A percentile compares a stretch with the other conserved stretches of the same genome.
Evolutionary conservation across 2,113 vertebrate genomes (phyloP).

Genomic region (Hemichromis elongatus): DNA sequence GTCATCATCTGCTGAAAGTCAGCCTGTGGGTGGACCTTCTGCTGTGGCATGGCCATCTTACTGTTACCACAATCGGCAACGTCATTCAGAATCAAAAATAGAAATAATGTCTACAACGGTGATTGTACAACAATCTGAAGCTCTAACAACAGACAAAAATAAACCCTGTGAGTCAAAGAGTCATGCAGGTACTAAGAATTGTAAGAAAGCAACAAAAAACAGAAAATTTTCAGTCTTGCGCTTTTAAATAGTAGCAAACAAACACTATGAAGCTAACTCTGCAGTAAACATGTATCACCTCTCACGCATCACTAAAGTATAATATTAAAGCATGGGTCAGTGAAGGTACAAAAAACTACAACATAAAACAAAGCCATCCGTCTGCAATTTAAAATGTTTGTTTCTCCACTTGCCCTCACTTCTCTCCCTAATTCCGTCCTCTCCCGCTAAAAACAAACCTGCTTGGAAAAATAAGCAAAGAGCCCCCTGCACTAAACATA

Average conservation of each 20-base stretch:
- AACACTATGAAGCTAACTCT: neutral
- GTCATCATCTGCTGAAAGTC: neutral
- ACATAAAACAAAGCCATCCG: neutral
- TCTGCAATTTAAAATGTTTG: neutral
- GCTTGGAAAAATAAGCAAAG: neutral
- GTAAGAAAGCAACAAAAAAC: neutral
- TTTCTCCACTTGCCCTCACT: neutral
- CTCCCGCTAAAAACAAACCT: neutral
- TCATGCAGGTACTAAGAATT: neutral
- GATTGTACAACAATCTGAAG: neutral
- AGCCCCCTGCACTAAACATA: neutral
- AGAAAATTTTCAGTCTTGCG: neutral
- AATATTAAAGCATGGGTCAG: neutral
- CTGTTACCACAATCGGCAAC: neutral
- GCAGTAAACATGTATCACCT: neutral
- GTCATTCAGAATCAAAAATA: neutral
- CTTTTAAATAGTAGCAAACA: neutral
- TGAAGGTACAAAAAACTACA: neutral
- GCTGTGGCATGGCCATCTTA: neutral
- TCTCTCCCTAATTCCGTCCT: neutral
- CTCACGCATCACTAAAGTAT: rapidly evolving
- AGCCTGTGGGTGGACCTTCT: neutral
- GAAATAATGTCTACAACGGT: neutral
- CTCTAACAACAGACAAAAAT: neutral
- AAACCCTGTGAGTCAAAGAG: rapidly evolving